phyloP scores from a whole-genome alignment of 1,140 invertebrate genomes.

The Sarcophaga peregrina region DNA sequence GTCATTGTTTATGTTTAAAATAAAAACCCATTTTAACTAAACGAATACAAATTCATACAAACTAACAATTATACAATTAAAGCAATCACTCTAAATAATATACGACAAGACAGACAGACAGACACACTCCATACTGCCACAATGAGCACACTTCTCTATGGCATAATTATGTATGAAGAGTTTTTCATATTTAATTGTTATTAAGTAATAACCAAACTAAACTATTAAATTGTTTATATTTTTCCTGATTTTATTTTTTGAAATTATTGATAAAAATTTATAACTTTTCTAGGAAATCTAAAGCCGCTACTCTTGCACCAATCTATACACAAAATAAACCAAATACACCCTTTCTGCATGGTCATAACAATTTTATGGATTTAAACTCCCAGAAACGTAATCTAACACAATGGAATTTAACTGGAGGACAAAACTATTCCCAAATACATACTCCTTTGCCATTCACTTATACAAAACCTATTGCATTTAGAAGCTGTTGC shows the following conservation, averaged over 20 bases:
- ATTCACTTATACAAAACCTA: too few relatives aligned
- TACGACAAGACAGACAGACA: too few relatives aligned
- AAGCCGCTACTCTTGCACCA: neutral
- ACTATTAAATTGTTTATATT: neutral
- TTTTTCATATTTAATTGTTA: neutral
- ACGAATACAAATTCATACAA: neutral
- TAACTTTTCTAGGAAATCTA: neutral
- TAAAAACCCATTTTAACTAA: neutral
- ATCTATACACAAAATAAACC: neutral
- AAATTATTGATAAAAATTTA: neutral
- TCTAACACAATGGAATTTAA: neutral
- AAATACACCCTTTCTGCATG: neutral
- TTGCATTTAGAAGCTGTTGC: too few relatives aligned
- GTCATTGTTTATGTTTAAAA: neutral
- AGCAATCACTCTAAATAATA: slow-evolving; percentile 14
- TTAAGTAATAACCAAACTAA: neutral
- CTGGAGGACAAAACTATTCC: too few relatives aligned
- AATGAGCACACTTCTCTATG: too few relatives aligned
- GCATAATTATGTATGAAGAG: neutral
- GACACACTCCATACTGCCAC: neutral
- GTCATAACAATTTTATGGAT: neutral
- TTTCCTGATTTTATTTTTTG: neutral
- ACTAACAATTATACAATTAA: slow-evolving; percentile 12
- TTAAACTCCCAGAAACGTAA: neutral
- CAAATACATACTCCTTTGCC: too few relatives aligned